These are phyloP conservation scores for Elanus axillaris DNA, from an alignment of 2,113 vertebrate species.

Conservation along the genomic window DNA sequence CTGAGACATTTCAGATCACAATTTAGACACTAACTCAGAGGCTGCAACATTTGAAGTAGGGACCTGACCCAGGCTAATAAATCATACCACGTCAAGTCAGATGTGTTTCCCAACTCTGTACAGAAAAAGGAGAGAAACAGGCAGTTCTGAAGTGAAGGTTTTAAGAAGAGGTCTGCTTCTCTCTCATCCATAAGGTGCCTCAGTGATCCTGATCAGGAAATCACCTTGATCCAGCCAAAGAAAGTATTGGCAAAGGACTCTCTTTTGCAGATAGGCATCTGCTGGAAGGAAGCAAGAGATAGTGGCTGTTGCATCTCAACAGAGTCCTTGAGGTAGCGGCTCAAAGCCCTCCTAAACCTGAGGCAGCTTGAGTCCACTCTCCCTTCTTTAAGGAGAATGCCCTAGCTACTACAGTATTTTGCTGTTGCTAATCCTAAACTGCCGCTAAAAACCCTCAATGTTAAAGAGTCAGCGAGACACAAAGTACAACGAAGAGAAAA, in stretches of 20 bases:
- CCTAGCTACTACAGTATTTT: neutral
- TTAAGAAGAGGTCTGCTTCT: neutral
- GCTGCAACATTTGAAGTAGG: neutral
- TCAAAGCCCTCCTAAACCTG: neutral
- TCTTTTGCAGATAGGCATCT: neutral
- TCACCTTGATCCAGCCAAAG: neutral
- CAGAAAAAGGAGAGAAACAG: neutral
- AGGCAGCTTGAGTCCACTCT: neutral
- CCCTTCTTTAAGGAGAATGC: neutral
- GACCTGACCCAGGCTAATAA: neutral
- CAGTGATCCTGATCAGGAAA: neutral
- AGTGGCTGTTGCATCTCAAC: neutral
- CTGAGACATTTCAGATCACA: neutral
- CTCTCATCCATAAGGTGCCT: neutral
- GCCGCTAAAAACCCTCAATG: neutral
- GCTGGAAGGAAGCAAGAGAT: neutral
- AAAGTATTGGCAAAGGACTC: neutral
- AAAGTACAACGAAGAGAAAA: neutral
- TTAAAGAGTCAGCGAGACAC: neutral
- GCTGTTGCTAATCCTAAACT: neutral
- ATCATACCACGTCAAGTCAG: neutral
- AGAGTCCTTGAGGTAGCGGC: neutral
- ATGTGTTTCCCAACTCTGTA: neutral
- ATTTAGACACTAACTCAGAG: neutral
- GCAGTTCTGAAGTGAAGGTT: neutral